A percentile compares a stretch with the other conserved stretches of the same genome.
Evolutionary conservation across 1,140 invertebrate species (phyloP).

Genomic region (Heliconius eleuchia): DNA sequence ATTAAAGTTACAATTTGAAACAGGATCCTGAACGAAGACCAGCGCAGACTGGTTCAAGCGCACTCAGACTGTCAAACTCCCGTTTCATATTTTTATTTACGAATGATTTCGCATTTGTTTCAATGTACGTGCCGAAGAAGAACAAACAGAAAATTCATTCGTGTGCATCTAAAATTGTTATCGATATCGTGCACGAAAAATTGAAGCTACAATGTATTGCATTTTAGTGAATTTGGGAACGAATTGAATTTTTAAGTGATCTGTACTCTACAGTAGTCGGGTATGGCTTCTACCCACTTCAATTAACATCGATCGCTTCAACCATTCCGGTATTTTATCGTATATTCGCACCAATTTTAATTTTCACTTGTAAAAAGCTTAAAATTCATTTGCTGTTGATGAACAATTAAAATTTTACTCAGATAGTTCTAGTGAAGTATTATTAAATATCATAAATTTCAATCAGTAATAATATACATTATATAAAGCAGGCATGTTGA

Average conservation of each 20-base stretch:
- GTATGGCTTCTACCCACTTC: neutral
- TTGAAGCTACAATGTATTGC: neutral
- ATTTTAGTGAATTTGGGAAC: neutral
- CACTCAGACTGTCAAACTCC: slow-evolving; percentile 8
- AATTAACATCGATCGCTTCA: slow-evolving; percentile 4
- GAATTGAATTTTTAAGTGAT: slow-evolving; percentile 6
- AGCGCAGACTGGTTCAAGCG: slow-evolving; percentile 9
- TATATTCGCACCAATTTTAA: slow-evolving; percentile 8
- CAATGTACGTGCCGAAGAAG: neutral
- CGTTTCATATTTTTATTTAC: slow-evolving; percentile 5
- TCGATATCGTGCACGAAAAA: neutral
- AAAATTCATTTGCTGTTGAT: neutral
- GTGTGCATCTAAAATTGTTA: neutral
- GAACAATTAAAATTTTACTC: neutral
- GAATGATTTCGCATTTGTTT: neutral
- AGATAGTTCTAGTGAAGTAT: neutral
- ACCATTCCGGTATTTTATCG: neutral
- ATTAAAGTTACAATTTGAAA: slow-evolving; percentile 21
- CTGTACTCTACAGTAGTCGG: neutral
- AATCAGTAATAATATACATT: neutral
- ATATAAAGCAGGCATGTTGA: neutral
- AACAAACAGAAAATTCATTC: neutral
- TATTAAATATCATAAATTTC: neutral
- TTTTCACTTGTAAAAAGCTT: neutral
- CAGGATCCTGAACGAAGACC: neutral